Conservation (phyloP, 1,140 invertebrate species). For the Ceratitis capitata region DNA sequence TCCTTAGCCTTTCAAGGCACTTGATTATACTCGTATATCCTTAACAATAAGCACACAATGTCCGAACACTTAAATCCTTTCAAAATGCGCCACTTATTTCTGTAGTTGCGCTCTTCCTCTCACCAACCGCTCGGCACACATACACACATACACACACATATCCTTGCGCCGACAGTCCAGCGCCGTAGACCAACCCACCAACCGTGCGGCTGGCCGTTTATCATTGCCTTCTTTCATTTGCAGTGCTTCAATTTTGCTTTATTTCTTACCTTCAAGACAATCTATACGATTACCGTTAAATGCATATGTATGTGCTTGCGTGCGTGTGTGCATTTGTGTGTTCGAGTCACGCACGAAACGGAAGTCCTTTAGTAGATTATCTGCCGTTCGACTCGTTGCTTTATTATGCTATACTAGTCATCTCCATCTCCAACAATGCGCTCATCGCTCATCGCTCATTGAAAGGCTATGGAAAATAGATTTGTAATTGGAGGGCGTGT, state of each 20-base stretch:
- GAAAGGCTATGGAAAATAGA: conserved; percentile 44
- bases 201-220: conserved; percentile 49
- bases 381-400: conserved; percentile 39
- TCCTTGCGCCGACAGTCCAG: not conserved
- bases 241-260: conserved; percentile 43
- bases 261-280: conserved; percentile 17
- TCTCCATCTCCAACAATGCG: not conserved
- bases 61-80: conserved; percentile 56
- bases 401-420: not conserved
- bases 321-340: not conserved
- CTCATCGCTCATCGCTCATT: conserved; percentile 16
- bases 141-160: not conserved
- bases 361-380: conserved; percentile 65
- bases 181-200: not conserved
- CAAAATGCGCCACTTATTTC: conserved; percentile 35
- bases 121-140: not conserved
- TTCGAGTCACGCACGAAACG: conserved; percentile 53
- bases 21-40: conserved; percentile 33
- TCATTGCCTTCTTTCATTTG: conserved; percentile 60
- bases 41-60: conserved; percentile 33
- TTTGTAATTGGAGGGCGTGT: conserved; percentile 65
- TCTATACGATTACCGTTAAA: not conserved
- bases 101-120: not conserved
- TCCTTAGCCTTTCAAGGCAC: conserved; percentile 13
- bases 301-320: no score